phyloP scores from a whole-genome alignment of 1,140 invertebrate species.

The Drosophila obscura region DNA sequence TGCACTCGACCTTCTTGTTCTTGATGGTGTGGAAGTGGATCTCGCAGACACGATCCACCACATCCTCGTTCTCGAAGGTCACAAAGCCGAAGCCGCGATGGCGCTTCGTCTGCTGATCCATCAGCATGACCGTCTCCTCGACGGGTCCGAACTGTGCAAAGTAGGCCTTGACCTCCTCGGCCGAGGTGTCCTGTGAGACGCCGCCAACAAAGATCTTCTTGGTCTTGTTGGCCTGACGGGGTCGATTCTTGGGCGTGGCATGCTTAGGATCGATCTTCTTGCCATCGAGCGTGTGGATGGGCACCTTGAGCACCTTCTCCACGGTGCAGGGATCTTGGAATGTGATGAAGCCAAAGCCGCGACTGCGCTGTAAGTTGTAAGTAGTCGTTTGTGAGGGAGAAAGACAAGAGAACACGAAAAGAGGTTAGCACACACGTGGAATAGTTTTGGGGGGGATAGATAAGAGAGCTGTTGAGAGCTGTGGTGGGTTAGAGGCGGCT shows the following conservation, averaged over 20 bases:
- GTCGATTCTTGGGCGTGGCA: constrained; percentile 95
- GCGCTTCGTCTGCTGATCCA: constrained; percentile 96
- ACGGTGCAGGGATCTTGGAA: constrained; percentile 95
- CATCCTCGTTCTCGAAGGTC: constrained; percentile 95
- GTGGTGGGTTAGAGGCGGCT: constrained; percentile 60
- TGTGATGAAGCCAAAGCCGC: constrained; percentile 97
- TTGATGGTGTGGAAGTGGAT: constrained; percentile 97
- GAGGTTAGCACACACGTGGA: constrained; percentile 7
- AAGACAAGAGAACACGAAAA: constrained; percentile 23
- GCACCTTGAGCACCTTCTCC: constrained; percentile 94
- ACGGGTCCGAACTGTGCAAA: constrained; percentile 96
- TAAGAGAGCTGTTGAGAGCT: constrained; percentile 2
- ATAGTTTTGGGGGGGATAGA: background rate
- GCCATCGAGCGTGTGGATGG: constrained; percentile 95
- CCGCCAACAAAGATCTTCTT: constrained; percentile 97
- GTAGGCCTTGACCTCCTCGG: constrained; percentile 95
- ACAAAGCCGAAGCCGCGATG: constrained; percentile 96
- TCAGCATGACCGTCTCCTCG: constrained; percentile 96
- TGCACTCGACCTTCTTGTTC: constrained; percentile 96
- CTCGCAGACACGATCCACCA: constrained; percentile 95
- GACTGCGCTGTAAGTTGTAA: constrained; percentile 90
- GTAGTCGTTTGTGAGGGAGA: constrained; percentile 12
- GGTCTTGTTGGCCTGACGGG: constrained; percentile 92
- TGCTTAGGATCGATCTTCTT: constrained; percentile 98
- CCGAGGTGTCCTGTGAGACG: constrained; percentile 95